Percentiles rank a stretch among this genome's conserved stretches.
These are phyloP conservation scores for Dione juno DNA, from an alignment of 2,888 invertebrate genomes.

Conservation along the genomic window DNA sequence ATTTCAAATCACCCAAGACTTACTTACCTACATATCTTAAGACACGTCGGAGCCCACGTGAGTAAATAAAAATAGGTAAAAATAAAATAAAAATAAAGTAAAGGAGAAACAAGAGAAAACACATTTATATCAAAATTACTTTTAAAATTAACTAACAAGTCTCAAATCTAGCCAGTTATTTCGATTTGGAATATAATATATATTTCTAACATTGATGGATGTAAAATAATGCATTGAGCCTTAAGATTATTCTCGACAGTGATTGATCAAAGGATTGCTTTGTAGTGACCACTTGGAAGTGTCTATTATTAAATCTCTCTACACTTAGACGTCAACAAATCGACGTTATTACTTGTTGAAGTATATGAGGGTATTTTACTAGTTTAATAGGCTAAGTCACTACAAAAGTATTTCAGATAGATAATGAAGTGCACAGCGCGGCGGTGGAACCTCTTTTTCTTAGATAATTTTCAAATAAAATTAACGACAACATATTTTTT, in stretches of 20 bases:
- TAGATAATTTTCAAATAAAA: no score
- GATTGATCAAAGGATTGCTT: slow-evolving; percentile 24
- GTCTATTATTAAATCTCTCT: neutral
- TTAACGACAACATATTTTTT: no score
- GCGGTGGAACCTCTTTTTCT: neutral
- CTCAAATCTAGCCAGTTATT: neutral
- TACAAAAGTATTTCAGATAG: neutral
- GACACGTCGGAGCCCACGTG: no score
- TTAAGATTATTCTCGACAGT: slow-evolving; percentile 18
- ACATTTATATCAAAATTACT: no score
- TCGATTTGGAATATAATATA: neutral
- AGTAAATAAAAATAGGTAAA: no score
- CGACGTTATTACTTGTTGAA: slow-evolving; percentile 14
- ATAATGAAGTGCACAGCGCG: neutral
- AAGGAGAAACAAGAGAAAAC: no score
- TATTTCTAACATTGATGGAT: slow-evolving; percentile 1
- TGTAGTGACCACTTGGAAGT: neutral
- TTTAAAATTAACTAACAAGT: no score
- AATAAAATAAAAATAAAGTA: neutral
- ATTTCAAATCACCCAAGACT: no score
- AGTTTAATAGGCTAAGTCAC: neutral
- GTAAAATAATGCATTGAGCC: neutral
- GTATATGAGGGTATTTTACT: neutral
- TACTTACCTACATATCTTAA: no score
- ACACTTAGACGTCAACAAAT: slow-evolving; percentile 15